Base-by-base conservation (phyloP, 1,140 invertebrate genomes). In the Hirudo medicinalis region DNA sequence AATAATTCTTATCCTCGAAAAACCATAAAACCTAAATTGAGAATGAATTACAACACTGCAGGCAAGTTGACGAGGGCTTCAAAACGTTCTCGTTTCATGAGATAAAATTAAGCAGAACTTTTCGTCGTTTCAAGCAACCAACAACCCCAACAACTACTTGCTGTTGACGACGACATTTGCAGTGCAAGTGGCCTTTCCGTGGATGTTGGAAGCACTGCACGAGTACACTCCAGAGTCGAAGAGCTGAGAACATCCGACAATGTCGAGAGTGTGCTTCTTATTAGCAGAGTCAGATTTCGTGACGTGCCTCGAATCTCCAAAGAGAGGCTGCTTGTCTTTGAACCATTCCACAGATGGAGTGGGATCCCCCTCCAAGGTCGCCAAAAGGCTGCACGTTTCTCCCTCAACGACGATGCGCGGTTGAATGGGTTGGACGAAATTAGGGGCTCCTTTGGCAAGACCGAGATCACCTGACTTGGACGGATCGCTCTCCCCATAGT, bases 211-310 rank as follows among this genome's bases (percentile, higher is more conserved):
- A 20, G 91, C 92, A 82, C 89, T 90, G 74, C 91, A 91, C 32
- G 89, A 92, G 75, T 93, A 90, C 9, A 95, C 91, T 57, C 94
- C 94, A 81, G 92, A 87, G 79, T 98, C 94, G 83, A 94, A 90
- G 70, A 89, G 84, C 71, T 85, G 86, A 15, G 74, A 70, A 32
- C 69, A 70, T 15, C 69, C 49, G 11, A 63, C 9, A 13, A 63
- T 15, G 29, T 32, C 86, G 22, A 97, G 32, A 22, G 55, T 72
- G 40, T 54, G 71, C n/a, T 36, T 43, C 25, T 67, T 70, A 0
- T 53, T 70, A 20, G 40, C 69, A 11, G 36, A 22, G 29, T 74
- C 71, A 20, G 67, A 63, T n/a, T n/a, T 20, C 63, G 40, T 54
- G 25, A 53, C 49, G 29, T 68, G 66, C 17, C 60, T 69, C 22